Conservation (phyloP, 1,140 invertebrate species). For the Psix sp. region DNA sequence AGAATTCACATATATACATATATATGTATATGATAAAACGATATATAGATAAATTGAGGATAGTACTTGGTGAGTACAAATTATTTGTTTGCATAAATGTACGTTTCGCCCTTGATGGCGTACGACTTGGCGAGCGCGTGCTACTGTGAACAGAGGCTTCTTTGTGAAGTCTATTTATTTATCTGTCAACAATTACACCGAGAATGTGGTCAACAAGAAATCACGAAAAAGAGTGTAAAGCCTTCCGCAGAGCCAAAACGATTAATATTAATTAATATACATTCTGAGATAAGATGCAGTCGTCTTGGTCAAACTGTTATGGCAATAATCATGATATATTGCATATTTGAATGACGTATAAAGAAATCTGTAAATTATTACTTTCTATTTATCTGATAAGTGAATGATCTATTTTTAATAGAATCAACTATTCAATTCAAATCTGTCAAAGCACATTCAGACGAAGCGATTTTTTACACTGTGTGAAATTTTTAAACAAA, state of each 20-base stretch:
- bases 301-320: slow-evolving; percentile 19
- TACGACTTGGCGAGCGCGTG: slow-evolving; percentile 66
- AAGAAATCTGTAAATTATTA: slow-evolving; percentile 22
- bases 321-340: slow-evolving; percentile 31
- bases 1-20: neutral
- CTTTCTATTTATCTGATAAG: slow-evolving; percentile 11
- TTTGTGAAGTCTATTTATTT: slow-evolving; percentile 74
- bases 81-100: slow-evolving; percentile 60
- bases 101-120: slow-evolving; percentile 66
- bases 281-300: slow-evolving; percentile 28
- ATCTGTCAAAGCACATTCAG: neutral
- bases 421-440: neutral
- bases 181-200: slow-evolving; percentile 74
- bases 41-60: neutral
- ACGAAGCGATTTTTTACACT: neutral
- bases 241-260: slow-evolving; percentile 50
- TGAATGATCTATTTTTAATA: slow-evolving; percentile 5
- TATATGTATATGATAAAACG: slow-evolving; percentile 1
- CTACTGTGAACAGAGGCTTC: slow-evolving; percentile 66
- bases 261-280: slow-evolving; percentile 64
- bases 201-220: slow-evolving; percentile 64
- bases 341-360: slow-evolving; percentile 20
- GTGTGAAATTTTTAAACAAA: too few species aligned
- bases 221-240: slow-evolving; percentile 49
- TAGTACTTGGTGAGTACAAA: slow-evolving; percentile 35